Evolutionary conservation across 1,140 invertebrate species (phyloP).

Genomic region (Drosophila mayri): DNA sequence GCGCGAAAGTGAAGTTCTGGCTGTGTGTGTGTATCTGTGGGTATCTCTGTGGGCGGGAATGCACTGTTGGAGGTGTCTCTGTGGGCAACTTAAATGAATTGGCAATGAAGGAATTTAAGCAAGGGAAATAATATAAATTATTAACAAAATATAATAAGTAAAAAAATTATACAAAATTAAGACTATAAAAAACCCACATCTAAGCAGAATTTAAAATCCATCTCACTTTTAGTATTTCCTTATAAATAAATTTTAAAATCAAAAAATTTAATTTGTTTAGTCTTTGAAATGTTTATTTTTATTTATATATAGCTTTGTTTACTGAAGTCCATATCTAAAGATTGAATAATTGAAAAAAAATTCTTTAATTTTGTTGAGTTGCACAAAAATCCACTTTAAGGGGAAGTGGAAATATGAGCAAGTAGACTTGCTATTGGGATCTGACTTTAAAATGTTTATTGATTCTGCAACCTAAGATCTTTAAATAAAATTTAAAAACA

Average conservation of each 20-base stretch:
- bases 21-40: not conserved
- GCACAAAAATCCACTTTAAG: not conserved
- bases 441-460: not conserved
- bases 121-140: not conserved
- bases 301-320: not conserved
- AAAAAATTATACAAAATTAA: not conserved
- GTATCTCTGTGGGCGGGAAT: not conserved
- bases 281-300: not conserved
- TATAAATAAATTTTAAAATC: not conserved
- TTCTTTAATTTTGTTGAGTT: not conserved
- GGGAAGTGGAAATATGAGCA: not conserved
- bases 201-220: not conserved
- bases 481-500: too few species aligned
- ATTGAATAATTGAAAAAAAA: too few species aligned
- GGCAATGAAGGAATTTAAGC: not conserved
- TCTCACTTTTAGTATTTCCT: not conserved
- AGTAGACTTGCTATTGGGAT: not conserved
- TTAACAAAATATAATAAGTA: too few species aligned
- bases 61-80: not conserved
- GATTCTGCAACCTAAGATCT: not conserved
- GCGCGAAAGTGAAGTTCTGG: conserved; percentile 63
- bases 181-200: not conserved
- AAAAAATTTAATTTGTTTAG: not conserved
- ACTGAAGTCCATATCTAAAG: not conserved
- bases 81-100: not conserved